A percentile compares a stretch with the other conserved stretches of the same genome.
phyloP scores from a whole-genome alignment of 2,113 vertebrate genomes.

The Petroica traversi region DNA sequence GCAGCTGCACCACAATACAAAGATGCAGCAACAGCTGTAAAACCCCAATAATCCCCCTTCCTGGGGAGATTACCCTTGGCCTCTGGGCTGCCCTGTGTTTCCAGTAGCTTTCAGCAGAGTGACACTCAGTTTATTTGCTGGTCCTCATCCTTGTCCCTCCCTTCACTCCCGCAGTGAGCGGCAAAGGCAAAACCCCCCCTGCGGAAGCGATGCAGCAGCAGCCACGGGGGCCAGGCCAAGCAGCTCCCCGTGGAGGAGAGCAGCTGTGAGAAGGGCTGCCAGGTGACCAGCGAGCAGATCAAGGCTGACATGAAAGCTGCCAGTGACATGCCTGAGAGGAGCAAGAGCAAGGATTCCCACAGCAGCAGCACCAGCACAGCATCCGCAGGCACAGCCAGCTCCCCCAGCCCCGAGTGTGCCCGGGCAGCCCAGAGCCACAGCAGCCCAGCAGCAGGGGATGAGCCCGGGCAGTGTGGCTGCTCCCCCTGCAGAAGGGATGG shows the following conservation, averaged over 20 bases:
- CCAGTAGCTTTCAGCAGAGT: neutral
- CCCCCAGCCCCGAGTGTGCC: slow-evolving; percentile 65
- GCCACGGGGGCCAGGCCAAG: slow-evolving; percentile 68
- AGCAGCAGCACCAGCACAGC: too few relatives aligned
- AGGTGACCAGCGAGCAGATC: slow-evolving; percentile 98
- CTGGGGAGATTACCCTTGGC: neutral
- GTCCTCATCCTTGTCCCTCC: slow-evolving; percentile 10
- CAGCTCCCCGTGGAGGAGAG: slow-evolving; percentile 76
- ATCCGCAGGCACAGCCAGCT: slow-evolving; percentile 55
- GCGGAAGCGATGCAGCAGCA: slow-evolving; percentile 78
- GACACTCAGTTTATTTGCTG: neutral
- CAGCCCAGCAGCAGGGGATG: slow-evolving; percentile 51
- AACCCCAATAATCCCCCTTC: neutral
- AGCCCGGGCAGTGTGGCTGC: slow-evolving; percentile 71
- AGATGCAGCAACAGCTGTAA: neutral
- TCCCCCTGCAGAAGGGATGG: slow-evolving; percentile 65
- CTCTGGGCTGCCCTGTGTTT: neutral
- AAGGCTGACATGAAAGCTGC: slow-evolving; percentile 98
- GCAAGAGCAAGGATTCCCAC: slow-evolving; percentile 77
- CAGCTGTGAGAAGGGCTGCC: slow-evolving; percentile 97
- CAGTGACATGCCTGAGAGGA: slow-evolving; percentile 83
- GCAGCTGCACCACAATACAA: neutral
- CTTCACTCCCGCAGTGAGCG: slow-evolving; percentile 73
- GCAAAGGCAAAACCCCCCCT: slow-evolving; percentile 98
- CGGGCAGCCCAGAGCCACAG: slow-evolving; percentile 56